Percentiles rank a stretch among this genome's conserved stretches.
phyloP scores from a whole-genome alignment of 2,888 invertebrate genomes.

The Toxonevra muliebris region DNA sequence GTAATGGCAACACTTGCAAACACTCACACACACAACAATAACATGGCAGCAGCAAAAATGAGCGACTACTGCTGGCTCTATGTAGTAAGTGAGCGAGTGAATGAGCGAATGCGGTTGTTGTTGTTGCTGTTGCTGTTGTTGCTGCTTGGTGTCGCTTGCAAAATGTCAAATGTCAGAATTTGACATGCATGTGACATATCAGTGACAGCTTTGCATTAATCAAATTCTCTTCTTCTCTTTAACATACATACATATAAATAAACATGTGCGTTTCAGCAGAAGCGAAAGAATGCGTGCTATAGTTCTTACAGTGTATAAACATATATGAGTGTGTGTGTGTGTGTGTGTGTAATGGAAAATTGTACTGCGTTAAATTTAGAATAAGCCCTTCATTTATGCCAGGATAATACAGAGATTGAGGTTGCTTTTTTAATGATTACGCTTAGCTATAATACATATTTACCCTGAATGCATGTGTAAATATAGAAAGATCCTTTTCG shows the following conservation, averaged over 20 bases:
- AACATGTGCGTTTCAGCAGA: too few species aligned
- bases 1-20: slow-evolving; percentile 28
- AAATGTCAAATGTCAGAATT: slow-evolving; percentile 66
- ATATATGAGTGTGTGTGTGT: background rate
- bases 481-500: slow-evolving; percentile 13
- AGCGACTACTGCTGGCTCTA: background rate
- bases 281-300: too few species aligned
- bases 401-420: slow-evolving; percentile 19
- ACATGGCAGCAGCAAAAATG: background rate
- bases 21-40: background rate
- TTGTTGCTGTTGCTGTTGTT: slow-evolving; percentile 17
- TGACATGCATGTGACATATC: slow-evolving; percentile 67
- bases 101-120: background rate
- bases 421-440: background rate
- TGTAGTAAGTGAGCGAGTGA: too few species aligned
- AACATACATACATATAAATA: slow-evolving; percentile 22
- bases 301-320: background rate
- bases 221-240: slow-evolving; percentile 62
- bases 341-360: slow-evolving; percentile 1
- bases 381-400: slow-evolving; percentile 14
- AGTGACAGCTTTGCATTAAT: slow-evolving; percentile 67
- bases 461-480: slow-evolving; percentile 14
- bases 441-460: slow-evolving; percentile 6
- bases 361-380: slow-evolving; percentile 1
- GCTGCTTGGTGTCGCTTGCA: slow-evolving; percentile 38